Evolutionary conservation across 2,797 vertebrate species (phyloP).

Genomic region (Hippoglossus hippoglossus): DNA sequence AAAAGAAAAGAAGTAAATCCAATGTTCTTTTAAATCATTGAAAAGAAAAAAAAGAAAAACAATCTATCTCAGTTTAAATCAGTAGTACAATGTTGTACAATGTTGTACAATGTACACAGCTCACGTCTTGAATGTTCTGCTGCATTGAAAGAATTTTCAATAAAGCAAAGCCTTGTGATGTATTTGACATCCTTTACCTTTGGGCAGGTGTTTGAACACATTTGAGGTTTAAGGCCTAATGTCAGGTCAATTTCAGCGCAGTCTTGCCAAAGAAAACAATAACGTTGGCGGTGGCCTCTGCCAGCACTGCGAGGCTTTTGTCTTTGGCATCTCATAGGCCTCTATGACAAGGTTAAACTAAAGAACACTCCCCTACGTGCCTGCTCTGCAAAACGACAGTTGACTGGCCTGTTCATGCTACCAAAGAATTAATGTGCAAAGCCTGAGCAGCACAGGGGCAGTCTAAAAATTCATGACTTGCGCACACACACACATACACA

Average conservation of each 20-base stretch:
- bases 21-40: no score
- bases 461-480: conserved; percentile 60
- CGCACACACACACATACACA: background rate
- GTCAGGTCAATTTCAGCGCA: conserved; percentile 57
- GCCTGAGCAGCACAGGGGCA: conserved; percentile 51
- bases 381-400: conserved; percentile 71
- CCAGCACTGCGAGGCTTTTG: conserved; percentile 65
- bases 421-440: conserved; percentile 73
- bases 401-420: conserved; percentile 59
- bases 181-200: conserved; percentile 58
- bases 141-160: conserved; percentile 38
- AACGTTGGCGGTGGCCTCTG: conserved; percentile 60
- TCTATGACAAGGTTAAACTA: conserved; percentile 81
- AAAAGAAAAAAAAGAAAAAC: no score
- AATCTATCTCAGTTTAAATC: no score
- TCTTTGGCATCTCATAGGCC: conserved; percentile 68
- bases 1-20: no score
- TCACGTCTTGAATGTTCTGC: background rate
- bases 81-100: background rate
- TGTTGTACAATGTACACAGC: conserved; percentile 2
- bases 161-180: conserved; percentile 33
- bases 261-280: conserved; percentile 67
- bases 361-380: conserved; percentile 69
- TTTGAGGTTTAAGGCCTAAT: conserved; percentile 44
- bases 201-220: conserved; percentile 55